Base-by-base conservation (phyloP, 2,113 vertebrate species). In the Macquaria ambigua region DNA sequence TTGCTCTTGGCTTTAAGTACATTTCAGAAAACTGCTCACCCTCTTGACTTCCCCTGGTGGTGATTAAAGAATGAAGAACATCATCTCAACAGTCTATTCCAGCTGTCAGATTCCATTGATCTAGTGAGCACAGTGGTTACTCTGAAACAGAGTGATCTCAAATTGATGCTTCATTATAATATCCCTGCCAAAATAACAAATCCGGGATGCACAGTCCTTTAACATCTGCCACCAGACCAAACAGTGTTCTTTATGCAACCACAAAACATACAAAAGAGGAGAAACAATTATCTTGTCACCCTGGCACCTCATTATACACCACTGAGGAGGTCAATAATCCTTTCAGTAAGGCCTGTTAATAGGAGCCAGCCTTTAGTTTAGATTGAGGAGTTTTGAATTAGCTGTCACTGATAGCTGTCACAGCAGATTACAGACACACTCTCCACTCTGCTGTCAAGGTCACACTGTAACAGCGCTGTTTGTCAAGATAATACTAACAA, bases 261-360 rank as follows among this genome's bases (percentile, higher is more conserved):
- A 34, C 62, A 37, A 66, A 71, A 67, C 61, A 52, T 31, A 70
- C 55, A 84, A 28, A 3, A 74, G 81, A 25, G 93, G 93, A 93
- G 94, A 96, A 97, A 97, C 97, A 97, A 97, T 98, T 96, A 97
- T 96, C 94, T 75, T 71, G 66, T 92, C 95, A 96, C 95, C 94
- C 95, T 95, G 96, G 96, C 95, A 95, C 93, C 95, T 95, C 94
- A 95, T 96, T 96, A 96, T 96, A 96, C 94, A 34, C 28, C 71
- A 25, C n/a, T 69, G 72, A 75, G 53, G 94, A 97, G 96, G 97
- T 98, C 97, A 96, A 97, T 98, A 97, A 97, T 97, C 96, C 97
- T 97, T 97, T 97, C 96, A 97, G 95, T 96, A 95, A 95, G 87
- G 93, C 93, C 93, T 94, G 95, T 96, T 96, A 96, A 98, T 98